Percentiles rank a stretch among this genome's conserved stretches.
Evolutionary conservation across 2,888 invertebrate genomes (phyloP).

Genomic region (Philopedon plagiatum): DNA sequence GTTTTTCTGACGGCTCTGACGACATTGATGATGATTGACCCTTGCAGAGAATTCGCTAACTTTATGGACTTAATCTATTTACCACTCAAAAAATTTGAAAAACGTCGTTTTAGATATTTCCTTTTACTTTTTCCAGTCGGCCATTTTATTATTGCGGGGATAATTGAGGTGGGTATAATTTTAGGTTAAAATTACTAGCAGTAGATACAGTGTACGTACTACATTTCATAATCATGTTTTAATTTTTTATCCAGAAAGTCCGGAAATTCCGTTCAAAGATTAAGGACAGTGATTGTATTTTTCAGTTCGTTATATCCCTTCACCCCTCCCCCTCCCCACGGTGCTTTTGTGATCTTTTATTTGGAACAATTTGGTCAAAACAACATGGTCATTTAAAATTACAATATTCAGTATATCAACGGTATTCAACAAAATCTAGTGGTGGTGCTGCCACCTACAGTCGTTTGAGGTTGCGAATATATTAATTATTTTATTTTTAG

Average conservation of each 20-base stretch:
- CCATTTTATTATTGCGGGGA: conserved; percentile 73
- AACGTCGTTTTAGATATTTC: conserved; percentile 69
- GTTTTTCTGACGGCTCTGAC: conserved; percentile 73
- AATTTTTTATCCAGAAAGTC: neutral
- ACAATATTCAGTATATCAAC: no score
- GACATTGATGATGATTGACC: conserved; percentile 73
- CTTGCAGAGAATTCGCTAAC: conserved; percentile 70
- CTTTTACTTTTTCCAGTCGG: conserved; percentile 73
- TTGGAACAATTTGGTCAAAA: no score
- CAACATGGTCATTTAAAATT: no score
- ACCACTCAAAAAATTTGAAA: conserved; percentile 66
- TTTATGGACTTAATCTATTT: conserved; percentile 72
- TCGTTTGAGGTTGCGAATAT: no score
- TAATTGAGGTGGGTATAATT: conserved; percentile 73
- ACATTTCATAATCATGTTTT: no score
- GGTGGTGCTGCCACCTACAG: no score
- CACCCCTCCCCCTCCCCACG: no score
- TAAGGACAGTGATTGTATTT: neutral
- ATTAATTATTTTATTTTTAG: conserved; percentile 51
- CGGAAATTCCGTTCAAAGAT: conserved; percentile 18
- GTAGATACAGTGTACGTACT: no score
- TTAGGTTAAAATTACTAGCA: no score
- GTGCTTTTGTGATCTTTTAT: no score
- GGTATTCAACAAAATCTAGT: neutral
- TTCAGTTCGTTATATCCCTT: no score